These are phyloP conservation scores for Capreolus pygargus DNA, from an alignment of 2,113 vertebrate species.

Conservation along the genomic window DNA sequence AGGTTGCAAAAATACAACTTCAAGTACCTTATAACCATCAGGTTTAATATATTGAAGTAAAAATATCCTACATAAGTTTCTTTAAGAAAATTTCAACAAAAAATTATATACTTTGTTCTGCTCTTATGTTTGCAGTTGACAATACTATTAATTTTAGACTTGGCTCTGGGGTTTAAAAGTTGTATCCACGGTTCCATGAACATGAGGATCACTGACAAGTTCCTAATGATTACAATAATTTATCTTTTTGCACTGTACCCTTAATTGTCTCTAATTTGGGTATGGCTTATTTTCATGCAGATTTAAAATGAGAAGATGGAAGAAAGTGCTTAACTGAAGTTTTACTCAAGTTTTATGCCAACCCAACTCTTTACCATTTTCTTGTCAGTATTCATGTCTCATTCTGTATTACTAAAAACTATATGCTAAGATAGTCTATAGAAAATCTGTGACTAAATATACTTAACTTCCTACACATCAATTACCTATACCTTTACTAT, in stretches of 20 bases:
- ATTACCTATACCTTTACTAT: not conserved
- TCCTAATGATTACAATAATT: not conserved
- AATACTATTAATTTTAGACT: not conserved
- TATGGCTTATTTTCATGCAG: constrained; percentile 8
- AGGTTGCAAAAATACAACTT: not conserved
- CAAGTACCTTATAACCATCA: not conserved
- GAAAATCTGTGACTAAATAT: not conserved
- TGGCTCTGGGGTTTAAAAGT: not conserved
- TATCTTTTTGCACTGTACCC: constrained; percentile 7
- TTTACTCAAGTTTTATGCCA: not conserved
- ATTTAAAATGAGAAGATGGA: not conserved
- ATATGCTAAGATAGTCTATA: not conserved
- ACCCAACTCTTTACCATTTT: not conserved
- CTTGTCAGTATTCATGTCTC: not conserved
- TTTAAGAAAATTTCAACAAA: not conserved
- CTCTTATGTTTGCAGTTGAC: not conserved
- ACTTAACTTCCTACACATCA: not conserved
- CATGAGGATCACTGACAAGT: not conserved
- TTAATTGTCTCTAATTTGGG: not conserved
- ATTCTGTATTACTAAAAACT: not conserved
- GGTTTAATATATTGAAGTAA: constrained; percentile 18
- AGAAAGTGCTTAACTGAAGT: not conserved
- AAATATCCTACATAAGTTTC: not conserved
- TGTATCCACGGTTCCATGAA: not conserved
- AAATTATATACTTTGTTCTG: not conserved